Conservation (phyloP, 1,140 invertebrate genomes). For the Drosophila gunungcola region DNA sequence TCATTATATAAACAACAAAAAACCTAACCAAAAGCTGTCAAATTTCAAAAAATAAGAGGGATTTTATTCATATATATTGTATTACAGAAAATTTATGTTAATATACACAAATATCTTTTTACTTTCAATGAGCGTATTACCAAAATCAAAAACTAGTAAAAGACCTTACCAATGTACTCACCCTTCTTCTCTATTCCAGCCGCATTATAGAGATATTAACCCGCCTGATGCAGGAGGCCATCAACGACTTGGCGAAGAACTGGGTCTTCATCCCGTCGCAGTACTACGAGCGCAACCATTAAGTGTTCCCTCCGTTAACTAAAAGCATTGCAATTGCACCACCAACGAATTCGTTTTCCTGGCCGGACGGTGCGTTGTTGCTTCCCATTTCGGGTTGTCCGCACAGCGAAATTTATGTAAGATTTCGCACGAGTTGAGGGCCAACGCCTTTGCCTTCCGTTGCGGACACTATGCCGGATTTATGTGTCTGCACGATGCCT, state of each 20-base stretch:
- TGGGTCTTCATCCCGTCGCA: constrained; percentile 75
- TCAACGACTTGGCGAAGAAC: constrained; percentile 72
- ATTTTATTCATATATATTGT: too few species aligned
- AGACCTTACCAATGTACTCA: neutral
- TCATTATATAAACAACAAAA: too few species aligned
- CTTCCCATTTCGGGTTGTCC: too few species aligned
- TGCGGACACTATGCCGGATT: constrained; percentile 21
- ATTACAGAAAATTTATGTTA: too few species aligned
- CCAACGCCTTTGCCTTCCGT: constrained; percentile 20
- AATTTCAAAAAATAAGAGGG: too few species aligned
- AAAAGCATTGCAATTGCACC: constrained; percentile 44
- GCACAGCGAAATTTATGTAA: constrained; percentile 59
- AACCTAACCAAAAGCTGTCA: too few species aligned
- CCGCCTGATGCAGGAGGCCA: constrained; percentile 63
- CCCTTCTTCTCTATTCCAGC: constrained; percentile 23
- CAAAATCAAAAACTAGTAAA: too few species aligned
- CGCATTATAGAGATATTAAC: constrained; percentile 57
- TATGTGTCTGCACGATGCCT: constrained; percentile 46
- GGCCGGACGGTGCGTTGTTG: too few species aligned
- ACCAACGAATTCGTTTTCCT: constrained; percentile 15
- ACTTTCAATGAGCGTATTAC: too few species aligned
- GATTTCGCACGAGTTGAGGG: constrained; percentile 42
- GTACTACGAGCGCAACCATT: constrained; percentile 55
- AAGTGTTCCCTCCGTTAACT: constrained; percentile 23
- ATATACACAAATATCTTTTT: too few species aligned